Base-by-base conservation (phyloP, 2,113 vertebrate genomes). In the Mastomys coucha region DNA sequence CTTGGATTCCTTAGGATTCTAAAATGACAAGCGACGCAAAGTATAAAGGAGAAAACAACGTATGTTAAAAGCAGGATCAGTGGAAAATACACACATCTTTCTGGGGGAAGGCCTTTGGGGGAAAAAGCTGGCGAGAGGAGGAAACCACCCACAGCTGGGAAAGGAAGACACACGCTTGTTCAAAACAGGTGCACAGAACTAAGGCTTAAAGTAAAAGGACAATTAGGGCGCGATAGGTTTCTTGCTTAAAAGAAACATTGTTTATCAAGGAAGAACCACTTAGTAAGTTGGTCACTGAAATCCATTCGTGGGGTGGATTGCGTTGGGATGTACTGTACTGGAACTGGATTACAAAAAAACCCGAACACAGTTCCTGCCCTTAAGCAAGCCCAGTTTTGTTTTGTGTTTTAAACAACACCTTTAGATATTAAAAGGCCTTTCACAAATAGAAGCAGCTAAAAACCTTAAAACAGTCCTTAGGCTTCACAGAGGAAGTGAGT, bases 11-110 rank as follows among this genome's bases (percentile, higher is more conserved):
- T 1, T 89, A 49, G 67, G 14, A 76, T 63, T 89, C 56, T 86
- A 67, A 97, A 93, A 91, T 72, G 75, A 95, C 14, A 96, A 67
- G 73, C n/a, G 70, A 17, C 88, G 70, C 53, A 82, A 93, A 97
- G 91, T 69, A 94, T 31, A 75, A 96, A 88, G 58, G 69, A 97
- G 49, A 87, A 94, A 91, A 88, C 31, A 91, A 8, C 26, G 26
- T 77, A 72, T 60, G 16, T 75, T 88, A 94, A 87, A 82, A 89
- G 76, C 60, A 89, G 16, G 78, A n/a, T 97, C 67, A 89, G 63
- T 88, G 96, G 63, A 70, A 91, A 97, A 81, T 81, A 76, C 72
- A 96, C 88, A 85, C 16, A 56, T 39, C 56, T 82, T 86, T 65
- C 91, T 12, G 28, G 4, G 63, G 36, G 19, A 65, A 76, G 19